Percentiles rank a stretch among this genome's conserved stretches.
These are phyloP conservation scores for Seriola quinqueradiata DNA, from an alignment of 2,113 vertebrate species.

Conservation along the genomic window DNA sequence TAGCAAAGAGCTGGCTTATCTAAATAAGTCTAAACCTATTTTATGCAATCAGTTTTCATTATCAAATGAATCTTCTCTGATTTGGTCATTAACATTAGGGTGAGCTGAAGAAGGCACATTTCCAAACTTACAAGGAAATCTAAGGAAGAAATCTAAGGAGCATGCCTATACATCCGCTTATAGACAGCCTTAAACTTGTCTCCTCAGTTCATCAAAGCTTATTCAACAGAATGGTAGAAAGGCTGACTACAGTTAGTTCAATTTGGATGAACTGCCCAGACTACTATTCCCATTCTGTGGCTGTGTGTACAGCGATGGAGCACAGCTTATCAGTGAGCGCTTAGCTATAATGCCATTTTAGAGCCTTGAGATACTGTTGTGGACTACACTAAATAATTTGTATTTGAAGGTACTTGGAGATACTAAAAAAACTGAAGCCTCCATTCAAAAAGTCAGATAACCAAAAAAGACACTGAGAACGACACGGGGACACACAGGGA, in stretches of 20 bases:
- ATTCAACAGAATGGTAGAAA: slow-evolving; percentile 4
- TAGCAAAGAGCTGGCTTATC: background rate
- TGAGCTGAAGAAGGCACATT: background rate
- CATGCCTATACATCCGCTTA: background rate
- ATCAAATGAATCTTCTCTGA: background rate
- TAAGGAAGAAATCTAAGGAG: background rate
- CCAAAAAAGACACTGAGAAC: slow-evolving; percentile 38
- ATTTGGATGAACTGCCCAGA: background rate
- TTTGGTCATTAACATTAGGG: background rate
- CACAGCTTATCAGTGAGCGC: background rate
- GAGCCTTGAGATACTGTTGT: slow-evolving; percentile 6
- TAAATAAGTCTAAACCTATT: background rate
- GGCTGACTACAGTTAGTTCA: slow-evolving; percentile 9
- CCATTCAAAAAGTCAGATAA: slow-evolving; percentile 45
- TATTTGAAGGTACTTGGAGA: slow-evolving; percentile 44
- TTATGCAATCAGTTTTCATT: background rate
- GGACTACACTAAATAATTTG: slow-evolving; percentile 37
- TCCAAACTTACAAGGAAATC: background rate
- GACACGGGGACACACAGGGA: slow-evolving; percentile 52
- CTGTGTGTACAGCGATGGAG: background rate
- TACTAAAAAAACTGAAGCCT: background rate
- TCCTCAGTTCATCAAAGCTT: background rate
- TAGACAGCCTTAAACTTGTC: background rate
- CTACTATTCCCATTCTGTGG: background rate
- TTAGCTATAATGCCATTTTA: background rate